These are phyloP conservation scores for Picus viridis DNA, from an alignment of 2,797 vertebrate species.

Conservation along the genomic window DNA sequence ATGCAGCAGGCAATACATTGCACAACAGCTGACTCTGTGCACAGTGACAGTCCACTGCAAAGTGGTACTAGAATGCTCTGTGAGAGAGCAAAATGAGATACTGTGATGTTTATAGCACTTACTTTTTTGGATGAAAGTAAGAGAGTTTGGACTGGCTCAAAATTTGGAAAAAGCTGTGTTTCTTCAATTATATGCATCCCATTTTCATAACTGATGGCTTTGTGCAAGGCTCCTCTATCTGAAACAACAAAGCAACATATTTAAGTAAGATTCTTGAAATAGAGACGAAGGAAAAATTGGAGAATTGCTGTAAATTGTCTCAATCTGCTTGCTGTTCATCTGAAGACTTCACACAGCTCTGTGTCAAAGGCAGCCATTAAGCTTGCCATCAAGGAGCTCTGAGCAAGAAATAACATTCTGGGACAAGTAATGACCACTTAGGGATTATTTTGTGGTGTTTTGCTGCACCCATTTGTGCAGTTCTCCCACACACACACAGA, in stretches of 20 bases:
- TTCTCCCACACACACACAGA: too few species aligned
- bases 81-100: neutral
- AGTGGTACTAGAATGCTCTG: neutral
- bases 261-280: neutral
- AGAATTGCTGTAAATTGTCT: accelerated
- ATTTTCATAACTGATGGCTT: constrained; percentile 86
- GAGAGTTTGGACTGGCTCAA: constrained; percentile 88
- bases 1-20: accelerated
- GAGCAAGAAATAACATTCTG: neutral
- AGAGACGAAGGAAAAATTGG: neutral
- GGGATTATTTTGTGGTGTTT: neutral
- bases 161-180: constrained; percentile 87
- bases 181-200: constrained; percentile 93
- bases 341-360: neutral
- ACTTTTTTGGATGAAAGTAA: constrained; percentile 88
- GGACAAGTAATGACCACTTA: neutral
- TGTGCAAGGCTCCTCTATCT: constrained; percentile 93
- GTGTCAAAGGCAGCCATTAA: neutral
- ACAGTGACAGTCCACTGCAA: accelerated
- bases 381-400: neutral
- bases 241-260: constrained; percentile 1
- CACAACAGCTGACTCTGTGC: neutral
- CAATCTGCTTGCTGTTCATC: neutral
- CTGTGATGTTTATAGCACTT: neutral
- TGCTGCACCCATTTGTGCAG: neutral